A percentile compares a stretch with the other conserved stretches of the same genome.
Evolutionary conservation across 2,113 vertebrate species (phyloP).

Genomic region (Protomyctophum bolini): DNA sequence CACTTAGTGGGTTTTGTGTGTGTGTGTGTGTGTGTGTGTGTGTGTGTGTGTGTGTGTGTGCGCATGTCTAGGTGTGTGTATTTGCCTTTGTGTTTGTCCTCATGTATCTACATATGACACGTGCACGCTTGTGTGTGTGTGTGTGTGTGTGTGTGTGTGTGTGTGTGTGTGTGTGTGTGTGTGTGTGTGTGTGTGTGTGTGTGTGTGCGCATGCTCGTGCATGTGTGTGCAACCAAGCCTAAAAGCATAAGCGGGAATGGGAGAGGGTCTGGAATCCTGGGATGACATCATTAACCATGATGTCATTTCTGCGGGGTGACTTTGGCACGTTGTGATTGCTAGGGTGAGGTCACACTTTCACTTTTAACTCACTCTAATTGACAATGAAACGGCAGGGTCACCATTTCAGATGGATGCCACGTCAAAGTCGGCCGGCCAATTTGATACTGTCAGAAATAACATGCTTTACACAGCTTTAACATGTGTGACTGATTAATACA

Average conservation of each 20-base stretch:
- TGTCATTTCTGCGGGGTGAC: conserved; percentile 81
- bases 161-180: conserved; percentile 5
- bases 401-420: conserved; percentile 43
- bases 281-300: conserved; percentile 81
- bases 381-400: conserved; percentile 56
- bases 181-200: conserved; percentile 9
- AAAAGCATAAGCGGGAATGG: conserved; percentile 72
- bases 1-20: conserved; percentile 49
- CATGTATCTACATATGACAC: neutral
- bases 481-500: conserved; percentile 18
- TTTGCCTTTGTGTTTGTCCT: neutral
- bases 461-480: neutral
- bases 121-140: neutral
- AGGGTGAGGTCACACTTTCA: conserved; percentile 72
- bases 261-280: conserved; percentile 75
- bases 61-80: neutral
- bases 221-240: conserved; percentile 58
- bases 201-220: conserved; percentile 19
- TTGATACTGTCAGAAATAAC: conserved; percentile 25
- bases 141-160: neutral
- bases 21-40: conserved; percentile 16
- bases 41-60: neutral
- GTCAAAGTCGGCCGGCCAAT: conserved; percentile 46
- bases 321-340: conserved; percentile 73
- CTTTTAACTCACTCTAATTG: conserved; percentile 69